These are phyloP conservation scores for Drosophila mauritiana DNA, from an alignment of 1,140 invertebrate genomes.

Conservation along the genomic window DNA sequence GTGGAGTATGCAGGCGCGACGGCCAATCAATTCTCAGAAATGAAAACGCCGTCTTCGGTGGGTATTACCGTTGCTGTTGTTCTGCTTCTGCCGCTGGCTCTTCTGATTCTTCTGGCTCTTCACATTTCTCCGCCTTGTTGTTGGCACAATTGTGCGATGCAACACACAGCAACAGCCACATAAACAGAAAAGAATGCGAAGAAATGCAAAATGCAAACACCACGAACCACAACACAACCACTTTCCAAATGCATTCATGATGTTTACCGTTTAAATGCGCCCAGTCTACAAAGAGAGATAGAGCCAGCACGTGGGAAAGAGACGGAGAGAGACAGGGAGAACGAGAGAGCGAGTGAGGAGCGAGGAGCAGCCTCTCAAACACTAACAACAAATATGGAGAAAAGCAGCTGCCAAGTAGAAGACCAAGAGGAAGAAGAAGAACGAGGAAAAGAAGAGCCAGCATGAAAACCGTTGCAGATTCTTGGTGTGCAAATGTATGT, in stretches of 20 bases:
- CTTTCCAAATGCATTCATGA: conserved; percentile 82
- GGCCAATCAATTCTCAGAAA: conserved; percentile 82
- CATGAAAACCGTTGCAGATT: conserved; percentile 46
- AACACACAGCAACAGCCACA: conserved; percentile 45
- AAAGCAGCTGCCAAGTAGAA: conserved; percentile 46
- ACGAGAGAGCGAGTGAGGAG: no score
- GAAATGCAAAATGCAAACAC: conserved; percentile 82
- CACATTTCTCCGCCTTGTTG: conserved; percentile 49
- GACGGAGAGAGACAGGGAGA: background rate
- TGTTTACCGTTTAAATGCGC: conserved; percentile 81
- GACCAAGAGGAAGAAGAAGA: background rate
- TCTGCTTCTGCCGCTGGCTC: conserved; percentile 32
- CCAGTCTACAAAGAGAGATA: conserved; percentile 52
- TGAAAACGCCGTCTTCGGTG: conserved; percentile 78
- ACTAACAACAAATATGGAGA: conserved; percentile 62
- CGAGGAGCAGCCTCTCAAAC: conserved; percentile 44
- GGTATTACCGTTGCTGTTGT: conserved; percentile 53
- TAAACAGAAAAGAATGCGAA: conserved; percentile 80
- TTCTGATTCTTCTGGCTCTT: conserved; percentile 12
- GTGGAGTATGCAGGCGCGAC: conserved; percentile 65
- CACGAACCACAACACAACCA: conserved; percentile 69
- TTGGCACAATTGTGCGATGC: conserved; percentile 73
- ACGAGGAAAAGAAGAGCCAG: conserved; percentile 17
- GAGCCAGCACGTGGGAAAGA: background rate
- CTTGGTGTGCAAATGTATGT: background rate